These are phyloP conservation scores for Phylloscopus trochiloides DNA, from an alignment of 2,113 vertebrate genomes.

Conservation along the genomic window DNA sequence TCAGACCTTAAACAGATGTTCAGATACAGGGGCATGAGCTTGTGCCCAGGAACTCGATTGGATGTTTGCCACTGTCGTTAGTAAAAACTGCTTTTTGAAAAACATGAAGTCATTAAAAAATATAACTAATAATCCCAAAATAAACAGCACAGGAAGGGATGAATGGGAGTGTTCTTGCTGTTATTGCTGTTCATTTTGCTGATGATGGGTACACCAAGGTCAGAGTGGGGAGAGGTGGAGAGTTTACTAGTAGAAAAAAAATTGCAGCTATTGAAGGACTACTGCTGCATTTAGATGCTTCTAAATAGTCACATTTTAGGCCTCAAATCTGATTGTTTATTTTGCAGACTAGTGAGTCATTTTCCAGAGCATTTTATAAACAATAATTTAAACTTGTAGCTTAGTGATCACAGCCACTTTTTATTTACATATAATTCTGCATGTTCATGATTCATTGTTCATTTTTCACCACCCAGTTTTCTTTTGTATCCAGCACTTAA, in stretches of 20 bases:
- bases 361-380: background rate
- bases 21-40: background rate
- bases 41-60: background rate
- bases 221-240: background rate
- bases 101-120: background rate
- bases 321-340: background rate
- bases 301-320: background rate
- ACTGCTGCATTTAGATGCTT: background rate
- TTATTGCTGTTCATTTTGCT: background rate
- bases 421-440: background rate
- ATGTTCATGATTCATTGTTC: background rate
- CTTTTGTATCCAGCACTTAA: background rate
- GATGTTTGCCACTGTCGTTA: conserved; percentile 5
- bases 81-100: background rate
- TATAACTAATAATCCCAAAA: conserved; percentile 27
- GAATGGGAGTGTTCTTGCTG: background rate
- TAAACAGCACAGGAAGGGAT: background rate
- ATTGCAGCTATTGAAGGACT: background rate
- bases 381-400: background rate
- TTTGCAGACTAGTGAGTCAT: background rate
- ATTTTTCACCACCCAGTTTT: background rate
- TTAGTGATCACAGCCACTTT: background rate
- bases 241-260: background rate
- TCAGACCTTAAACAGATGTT: conserved; percentile 56
- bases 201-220: background rate